Evolutionary conservation across 2,113 vertebrate species (phyloP).

Genomic region (Actinemys pallida): DNA sequence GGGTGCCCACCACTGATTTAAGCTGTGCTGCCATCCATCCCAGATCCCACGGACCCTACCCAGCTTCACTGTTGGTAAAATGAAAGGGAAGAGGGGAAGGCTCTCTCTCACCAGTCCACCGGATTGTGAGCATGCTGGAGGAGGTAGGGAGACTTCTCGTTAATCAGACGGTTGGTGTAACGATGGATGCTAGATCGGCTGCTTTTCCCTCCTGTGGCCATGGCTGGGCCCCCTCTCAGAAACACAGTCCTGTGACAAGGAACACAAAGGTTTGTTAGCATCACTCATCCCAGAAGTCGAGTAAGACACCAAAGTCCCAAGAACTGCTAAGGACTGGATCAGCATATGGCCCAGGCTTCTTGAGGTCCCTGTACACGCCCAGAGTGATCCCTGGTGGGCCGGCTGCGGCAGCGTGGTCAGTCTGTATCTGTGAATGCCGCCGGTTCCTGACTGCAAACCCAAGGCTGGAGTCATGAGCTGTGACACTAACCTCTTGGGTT

Average conservation of each 20-base stretch:
- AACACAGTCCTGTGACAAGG: conserved; percentile 63
- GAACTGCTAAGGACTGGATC: neutral
- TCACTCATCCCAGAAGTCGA: neutral
- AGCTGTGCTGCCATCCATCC: neutral
- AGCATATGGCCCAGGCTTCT: neutral
- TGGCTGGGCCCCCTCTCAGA: conserved; percentile 70
- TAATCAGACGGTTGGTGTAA: conserved; percentile 85
- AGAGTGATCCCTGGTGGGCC: rapidly evolving
- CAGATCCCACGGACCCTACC: neutral
- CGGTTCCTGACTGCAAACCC: neutral
- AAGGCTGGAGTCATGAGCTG: neutral
- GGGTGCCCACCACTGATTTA: too few relatives aligned
- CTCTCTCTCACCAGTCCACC: conserved; percentile 89
- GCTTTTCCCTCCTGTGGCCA: conserved; percentile 82
- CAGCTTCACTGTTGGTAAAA: neutral
- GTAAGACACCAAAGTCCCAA: neutral
- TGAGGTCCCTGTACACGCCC: rapidly evolving
- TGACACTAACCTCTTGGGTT: neutral
- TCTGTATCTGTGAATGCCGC: neutral
- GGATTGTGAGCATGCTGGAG: conserved; percentile 95
- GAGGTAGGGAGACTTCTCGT: conserved; percentile 91
- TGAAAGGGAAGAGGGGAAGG: neutral
- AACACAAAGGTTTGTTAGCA: neutral
- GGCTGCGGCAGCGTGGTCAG: neutral
- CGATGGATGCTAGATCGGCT: neutral